Conservation (phyloP, 1,140 invertebrate species). For the Drosophila simulans region DNA sequence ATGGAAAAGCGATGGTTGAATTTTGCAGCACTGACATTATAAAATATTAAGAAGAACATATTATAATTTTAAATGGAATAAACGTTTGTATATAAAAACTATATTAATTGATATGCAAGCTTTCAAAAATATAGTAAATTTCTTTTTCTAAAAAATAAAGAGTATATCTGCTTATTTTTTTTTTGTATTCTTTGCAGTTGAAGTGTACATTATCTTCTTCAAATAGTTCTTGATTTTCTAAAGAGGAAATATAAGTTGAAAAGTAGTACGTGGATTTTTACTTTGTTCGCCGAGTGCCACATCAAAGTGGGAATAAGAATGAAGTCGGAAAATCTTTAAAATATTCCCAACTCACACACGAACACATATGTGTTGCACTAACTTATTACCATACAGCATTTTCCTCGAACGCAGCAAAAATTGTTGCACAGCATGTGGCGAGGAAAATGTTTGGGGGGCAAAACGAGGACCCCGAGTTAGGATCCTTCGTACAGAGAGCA, state of each 20-base stretch:
- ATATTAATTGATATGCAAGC: not conserved
- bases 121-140: too few relatives aligned
- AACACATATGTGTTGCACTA: constrained; percentile 35
- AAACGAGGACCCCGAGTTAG: constrained; percentile 21
- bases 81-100: not conserved
- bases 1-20: constrained; percentile 17
- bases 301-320: constrained; percentile 45
- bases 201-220: too few relatives aligned
- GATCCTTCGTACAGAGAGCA: constrained; percentile 36
- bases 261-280: not conserved
- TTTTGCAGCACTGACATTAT: constrained; percentile 16
- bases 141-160: too few relatives aligned
- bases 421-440: constrained; percentile 56
- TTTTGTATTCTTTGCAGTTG: too few relatives aligned
- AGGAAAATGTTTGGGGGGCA: not conserved
- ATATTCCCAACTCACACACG: constrained; percentile 19
- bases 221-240: too few relatives aligned
- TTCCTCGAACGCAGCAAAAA: constrained; percentile 51
- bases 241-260: not conserved
- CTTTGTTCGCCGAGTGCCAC: too few relatives aligned
- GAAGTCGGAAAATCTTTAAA: constrained; percentile 26
- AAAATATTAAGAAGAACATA: not conserved
- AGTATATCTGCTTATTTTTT: too few relatives aligned
- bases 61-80: constrained; percentile 9
- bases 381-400: constrained; percentile 67